These are phyloP conservation scores for Sebastes trivittatus DNA, from an alignment of 2,797 vertebrate species.

Conservation along the genomic window DNA sequence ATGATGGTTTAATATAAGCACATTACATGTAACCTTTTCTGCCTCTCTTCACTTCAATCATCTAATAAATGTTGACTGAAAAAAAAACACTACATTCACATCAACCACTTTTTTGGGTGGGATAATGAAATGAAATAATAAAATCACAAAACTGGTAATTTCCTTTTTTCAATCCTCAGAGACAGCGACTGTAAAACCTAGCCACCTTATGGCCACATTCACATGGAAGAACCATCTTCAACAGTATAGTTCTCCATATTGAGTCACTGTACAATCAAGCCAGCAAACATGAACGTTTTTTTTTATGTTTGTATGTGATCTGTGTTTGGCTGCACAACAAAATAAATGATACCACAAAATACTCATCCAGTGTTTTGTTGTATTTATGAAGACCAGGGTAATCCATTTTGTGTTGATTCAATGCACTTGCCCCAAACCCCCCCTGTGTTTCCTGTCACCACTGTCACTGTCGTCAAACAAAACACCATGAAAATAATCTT, in stretches of 20 bases:
- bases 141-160: background rate
- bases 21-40: background rate
- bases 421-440: background rate
- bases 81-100: background rate
- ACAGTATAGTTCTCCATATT: background rate
- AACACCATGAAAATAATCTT: background rate
- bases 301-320: background rate
- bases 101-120: background rate
- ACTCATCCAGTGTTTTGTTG: background rate
- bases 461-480: background rate
- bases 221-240: background rate
- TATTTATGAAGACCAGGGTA: background rate
- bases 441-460: background rate
- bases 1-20: background rate
- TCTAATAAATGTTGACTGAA: background rate
- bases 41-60: background rate
- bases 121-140: background rate
- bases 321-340: conserved; percentile 1
- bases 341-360: conserved; percentile 28
- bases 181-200: background rate
- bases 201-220: background rate
- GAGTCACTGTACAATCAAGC: background rate
- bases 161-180: background rate
- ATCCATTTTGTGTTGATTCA: background rate
- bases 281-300: background rate